Conservation (phyloP, 2,113 vertebrate genomes). For the Rhea americana region DNA sequence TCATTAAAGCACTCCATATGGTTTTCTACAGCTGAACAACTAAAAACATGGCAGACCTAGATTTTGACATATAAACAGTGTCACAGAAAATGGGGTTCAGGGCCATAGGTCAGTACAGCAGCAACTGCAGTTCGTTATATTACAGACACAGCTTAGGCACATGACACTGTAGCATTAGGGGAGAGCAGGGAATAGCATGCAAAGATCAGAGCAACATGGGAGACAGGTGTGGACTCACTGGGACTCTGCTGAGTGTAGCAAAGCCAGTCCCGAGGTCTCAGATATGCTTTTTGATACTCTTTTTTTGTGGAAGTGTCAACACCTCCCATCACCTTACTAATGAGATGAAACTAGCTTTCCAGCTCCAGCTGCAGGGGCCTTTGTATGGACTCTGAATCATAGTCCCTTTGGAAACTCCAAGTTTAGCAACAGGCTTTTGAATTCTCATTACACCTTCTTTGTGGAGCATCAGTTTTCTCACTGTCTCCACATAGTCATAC, state of each 20-base stretch:
- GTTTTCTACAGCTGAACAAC: not conserved
- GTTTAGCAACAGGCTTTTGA: not conserved
- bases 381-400: fast-evolving
- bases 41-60: not conserved
- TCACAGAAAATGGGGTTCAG: not conserved
- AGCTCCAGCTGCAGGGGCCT: not conserved
- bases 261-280: not conserved
- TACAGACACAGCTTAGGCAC: too few relatives aligned
- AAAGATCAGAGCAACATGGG: fast-evolving
- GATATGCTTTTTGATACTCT: fast-evolving
- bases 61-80: not conserved
- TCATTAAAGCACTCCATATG: not conserved
- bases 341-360: not conserved
- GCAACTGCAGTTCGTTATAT: too few relatives aligned
- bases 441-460: not conserved
- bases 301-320: not conserved
- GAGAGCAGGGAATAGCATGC: not conserved
- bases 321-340: not conserved
- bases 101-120: not conserved
- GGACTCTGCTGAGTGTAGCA: not conserved
- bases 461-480: not conserved
- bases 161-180: fast-evolving
- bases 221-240: not conserved
- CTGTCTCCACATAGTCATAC: too few relatives aligned
- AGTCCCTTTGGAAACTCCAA: not conserved